phyloP scores from a whole-genome alignment of 1,140 invertebrate genomes.

The Heliconius eleuchia region DNA sequence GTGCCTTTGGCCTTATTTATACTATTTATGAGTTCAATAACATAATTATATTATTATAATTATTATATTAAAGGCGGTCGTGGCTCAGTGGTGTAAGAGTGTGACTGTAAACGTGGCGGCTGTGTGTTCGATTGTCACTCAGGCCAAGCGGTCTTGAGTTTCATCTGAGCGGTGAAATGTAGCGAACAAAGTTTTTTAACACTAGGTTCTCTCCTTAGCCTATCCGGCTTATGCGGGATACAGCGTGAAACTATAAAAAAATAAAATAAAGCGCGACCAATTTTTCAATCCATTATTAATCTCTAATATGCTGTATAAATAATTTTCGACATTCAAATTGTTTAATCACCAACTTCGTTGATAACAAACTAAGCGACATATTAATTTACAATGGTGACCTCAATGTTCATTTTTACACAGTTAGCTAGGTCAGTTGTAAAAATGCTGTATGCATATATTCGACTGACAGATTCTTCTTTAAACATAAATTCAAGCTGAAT shows the following conservation, averaged over 20 bases:
- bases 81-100: too few species aligned
- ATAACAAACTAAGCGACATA: conserved; percentile 14
- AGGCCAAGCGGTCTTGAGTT: too few species aligned
- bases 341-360: conserved; percentile 11
- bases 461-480: background rate
- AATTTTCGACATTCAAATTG: background rate
- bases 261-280: conserved; percentile 13
- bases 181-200: too few species aligned
- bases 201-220: too few species aligned
- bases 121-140: too few species aligned
- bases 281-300: background rate
- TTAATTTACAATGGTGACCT: conserved; percentile 32
- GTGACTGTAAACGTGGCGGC: too few species aligned
- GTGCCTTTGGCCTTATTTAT: conserved; percentile 48
- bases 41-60: conserved; percentile 30
- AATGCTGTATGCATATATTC: background rate
- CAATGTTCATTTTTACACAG: conserved; percentile 1
- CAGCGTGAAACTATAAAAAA: too few species aligned
- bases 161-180: too few species aligned
- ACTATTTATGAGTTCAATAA: conserved; percentile 42
- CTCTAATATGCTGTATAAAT: background rate
- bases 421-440: background rate
- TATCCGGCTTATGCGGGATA: too few species aligned
- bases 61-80: too few species aligned
- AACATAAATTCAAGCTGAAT: background rate